Percentiles rank a stretch among this genome's conserved stretches.
These are phyloP conservation scores for Andrena fulva DNA, from an alignment of 2,888 invertebrate genomes.

Conservation along the genomic window DNA sequence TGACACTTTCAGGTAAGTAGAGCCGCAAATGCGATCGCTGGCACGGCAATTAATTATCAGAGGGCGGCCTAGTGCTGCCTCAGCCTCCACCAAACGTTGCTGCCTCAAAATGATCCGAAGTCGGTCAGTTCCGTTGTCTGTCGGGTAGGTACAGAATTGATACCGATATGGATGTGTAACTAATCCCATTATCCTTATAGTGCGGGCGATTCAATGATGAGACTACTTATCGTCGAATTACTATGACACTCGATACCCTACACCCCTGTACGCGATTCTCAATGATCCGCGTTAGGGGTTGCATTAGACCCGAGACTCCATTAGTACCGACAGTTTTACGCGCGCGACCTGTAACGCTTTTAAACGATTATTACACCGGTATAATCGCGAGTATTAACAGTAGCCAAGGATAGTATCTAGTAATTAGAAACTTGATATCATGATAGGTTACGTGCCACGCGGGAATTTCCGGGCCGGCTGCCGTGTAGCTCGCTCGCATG, in stretches of 20 bases:
- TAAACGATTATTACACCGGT: slow-evolving; percentile 46
- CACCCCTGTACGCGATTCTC: not conserved
- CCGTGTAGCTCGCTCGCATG: not conserved
- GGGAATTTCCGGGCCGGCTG: slow-evolving; percentile 23
- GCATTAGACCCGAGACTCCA: slow-evolving; percentile 7
- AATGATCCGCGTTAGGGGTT: not conserved
- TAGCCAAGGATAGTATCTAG: slow-evolving; percentile 25
- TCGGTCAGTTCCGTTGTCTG: slow-evolving; percentile 26
- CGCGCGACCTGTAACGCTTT: slow-evolving; percentile 16
- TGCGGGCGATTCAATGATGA: not conserved
- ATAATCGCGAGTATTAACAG: slow-evolving; percentile 31
- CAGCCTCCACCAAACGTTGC: slow-evolving; percentile 2
- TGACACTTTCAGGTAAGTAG: slow-evolving; percentile 54
- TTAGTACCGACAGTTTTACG: slow-evolving; percentile 35
- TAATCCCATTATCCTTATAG: slow-evolving; percentile 11
- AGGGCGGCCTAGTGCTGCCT: not conserved
- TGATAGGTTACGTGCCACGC: slow-evolving; percentile 46
- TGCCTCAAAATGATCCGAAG: slow-evolving; percentile 32
- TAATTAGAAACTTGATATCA: slow-evolving; percentile 60
- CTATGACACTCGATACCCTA: not conserved
- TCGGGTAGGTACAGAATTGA: not conserved
- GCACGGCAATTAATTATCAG: slow-evolving; percentile 60
- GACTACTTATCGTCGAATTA: not conserved
- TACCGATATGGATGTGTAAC: not conserved
- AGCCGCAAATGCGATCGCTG: slow-evolving; percentile 52